These are phyloP conservation scores for Protaetia brevitarsis DNA, from an alignment of 1,140 invertebrate genomes.

Conservation along the genomic window DNA sequence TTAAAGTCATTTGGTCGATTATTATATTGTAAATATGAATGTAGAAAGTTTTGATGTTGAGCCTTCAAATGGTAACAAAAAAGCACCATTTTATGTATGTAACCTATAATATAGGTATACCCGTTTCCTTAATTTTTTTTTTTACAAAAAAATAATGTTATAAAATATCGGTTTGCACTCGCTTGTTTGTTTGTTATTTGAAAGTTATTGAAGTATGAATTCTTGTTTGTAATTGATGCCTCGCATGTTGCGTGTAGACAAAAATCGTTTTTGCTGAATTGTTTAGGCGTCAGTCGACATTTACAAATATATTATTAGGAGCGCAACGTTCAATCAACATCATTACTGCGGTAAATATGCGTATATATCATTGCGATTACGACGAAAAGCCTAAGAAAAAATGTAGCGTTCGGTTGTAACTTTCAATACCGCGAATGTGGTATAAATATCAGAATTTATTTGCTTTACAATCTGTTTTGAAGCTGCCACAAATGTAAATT, in stretches of 20 bases:
- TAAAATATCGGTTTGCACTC: no score
- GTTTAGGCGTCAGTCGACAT: slow-evolving; percentile 13
- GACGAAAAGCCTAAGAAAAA: neutral
- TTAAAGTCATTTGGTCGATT: no score
- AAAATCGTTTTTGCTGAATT: slow-evolving; percentile 4
- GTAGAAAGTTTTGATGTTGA: no score
- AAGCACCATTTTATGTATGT: no score
- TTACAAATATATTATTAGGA: slow-evolving; percentile 1
- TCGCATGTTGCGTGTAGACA: slow-evolving; percentile 1
- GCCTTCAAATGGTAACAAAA: no score
- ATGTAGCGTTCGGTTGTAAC: neutral
- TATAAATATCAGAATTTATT: neutral
- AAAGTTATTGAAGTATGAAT: slow-evolving; percentile 5
- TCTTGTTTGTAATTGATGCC: neutral
- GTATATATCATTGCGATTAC: neutral
- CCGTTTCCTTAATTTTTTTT: no score
- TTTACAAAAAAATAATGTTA: no score
- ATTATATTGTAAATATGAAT: no score
- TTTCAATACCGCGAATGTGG: neutral
- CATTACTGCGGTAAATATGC: neutral
- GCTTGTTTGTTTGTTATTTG: neutral
- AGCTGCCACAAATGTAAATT: no score
- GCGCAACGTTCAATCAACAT: neutral
- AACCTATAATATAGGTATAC: no score
- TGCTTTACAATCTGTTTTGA: slow-evolving; percentile 2